Percentiles rank a stretch among this genome's conserved stretches.
phyloP scores from a whole-genome alignment of 2,113 vertebrate species.

The Oryctolagus cuniculus region mOryCun1.1 NC_091441.1:53851501-53852000 shows the following conservation, averaged over 20 bases:
- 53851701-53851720: neutral
- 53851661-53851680: neutral
- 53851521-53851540: no score
- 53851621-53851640: neutral
- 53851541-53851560: no score
- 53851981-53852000: no score
- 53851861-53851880: neutral
- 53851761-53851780: neutral
- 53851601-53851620: neutral
- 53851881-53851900: neutral
- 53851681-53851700: neutral
- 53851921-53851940: neutral
- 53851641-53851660: neutral
- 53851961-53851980: neutral
- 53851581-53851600: no score
- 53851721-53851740: fast-evolving
- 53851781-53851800: neutral
- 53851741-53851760: neutral
- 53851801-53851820: neutral
- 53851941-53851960: neutral
- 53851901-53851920: neutral
- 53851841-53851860: neutral
- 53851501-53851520: no score
- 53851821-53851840: neutral
- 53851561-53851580: no score